Conservation (phyloP, 2,113 vertebrate genomes). For the Lophura nycthemera region DNA sequence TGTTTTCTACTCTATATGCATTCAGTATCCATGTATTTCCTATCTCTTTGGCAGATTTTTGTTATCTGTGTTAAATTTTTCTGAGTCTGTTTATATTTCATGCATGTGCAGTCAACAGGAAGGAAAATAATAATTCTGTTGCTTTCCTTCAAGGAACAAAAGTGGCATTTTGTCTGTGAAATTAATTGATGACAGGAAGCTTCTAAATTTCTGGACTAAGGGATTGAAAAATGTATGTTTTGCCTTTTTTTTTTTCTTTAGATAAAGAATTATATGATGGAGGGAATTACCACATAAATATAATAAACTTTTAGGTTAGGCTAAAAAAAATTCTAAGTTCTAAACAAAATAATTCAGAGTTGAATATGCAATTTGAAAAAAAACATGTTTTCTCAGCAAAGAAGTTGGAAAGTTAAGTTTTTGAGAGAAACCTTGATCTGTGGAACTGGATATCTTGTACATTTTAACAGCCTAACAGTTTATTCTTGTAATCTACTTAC, state of each 20-base stretch:
- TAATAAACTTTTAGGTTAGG: background rate
- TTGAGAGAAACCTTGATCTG: background rate
- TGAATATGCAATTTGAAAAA: background rate
- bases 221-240: background rate
- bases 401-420: background rate
- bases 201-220: background rate
- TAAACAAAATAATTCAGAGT: background rate
- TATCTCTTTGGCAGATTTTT: background rate
- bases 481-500: background rate
- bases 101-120: background rate
- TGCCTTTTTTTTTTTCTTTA: background rate
- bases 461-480: background rate
- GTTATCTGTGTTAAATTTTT: background rate
- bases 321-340: background rate
- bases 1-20: background rate
- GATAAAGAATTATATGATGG: background rate
- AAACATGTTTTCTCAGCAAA: background rate
- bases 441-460: background rate
- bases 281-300: background rate
- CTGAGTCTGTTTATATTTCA: background rate
- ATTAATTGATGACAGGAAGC: background rate
- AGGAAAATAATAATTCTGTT: background rate
- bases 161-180: background rate
- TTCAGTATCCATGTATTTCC: background rate
- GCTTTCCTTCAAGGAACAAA: background rate